phyloP scores from a whole-genome alignment of 2,888 invertebrate genomes.

The Ariolimax columbianus region DNA sequence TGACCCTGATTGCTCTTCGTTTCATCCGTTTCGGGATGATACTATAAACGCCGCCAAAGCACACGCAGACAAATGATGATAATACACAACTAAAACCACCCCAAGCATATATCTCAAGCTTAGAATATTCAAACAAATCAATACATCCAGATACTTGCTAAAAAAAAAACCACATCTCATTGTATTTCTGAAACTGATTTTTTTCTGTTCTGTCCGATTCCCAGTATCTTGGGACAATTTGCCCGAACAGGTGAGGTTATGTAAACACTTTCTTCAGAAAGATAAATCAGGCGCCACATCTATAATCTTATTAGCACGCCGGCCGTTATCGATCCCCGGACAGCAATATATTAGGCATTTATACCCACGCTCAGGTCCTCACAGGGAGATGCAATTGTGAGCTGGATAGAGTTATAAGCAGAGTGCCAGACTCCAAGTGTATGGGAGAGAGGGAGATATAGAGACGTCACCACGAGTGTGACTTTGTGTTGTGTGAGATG shows the following conservation, averaged over 20 bases:
- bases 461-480: background rate
- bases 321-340: background rate
- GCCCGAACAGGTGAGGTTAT: background rate
- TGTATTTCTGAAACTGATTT: background rate
- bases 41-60: too few relatives aligned
- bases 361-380: background rate
- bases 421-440: background rate
- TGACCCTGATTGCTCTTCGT: too few relatives aligned
- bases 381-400: background rate
- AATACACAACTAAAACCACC: background rate
- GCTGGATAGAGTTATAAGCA: background rate
- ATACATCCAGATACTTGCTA: too few relatives aligned
- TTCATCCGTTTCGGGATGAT: too few relatives aligned
- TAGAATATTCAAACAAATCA: background rate
- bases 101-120: background rate
- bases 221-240: background rate
- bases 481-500: background rate
- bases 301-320: constrained; percentile 5
- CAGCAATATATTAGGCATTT: constrained; percentile 10
- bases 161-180: background rate
- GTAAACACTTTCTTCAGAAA: background rate
- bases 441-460: background rate
- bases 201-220: background rate
- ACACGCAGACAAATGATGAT: too few relatives aligned
- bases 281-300: background rate